Conservation (phyloP, 1,140 invertebrate genomes). For the Pollicipes pollicipes region DNA sequence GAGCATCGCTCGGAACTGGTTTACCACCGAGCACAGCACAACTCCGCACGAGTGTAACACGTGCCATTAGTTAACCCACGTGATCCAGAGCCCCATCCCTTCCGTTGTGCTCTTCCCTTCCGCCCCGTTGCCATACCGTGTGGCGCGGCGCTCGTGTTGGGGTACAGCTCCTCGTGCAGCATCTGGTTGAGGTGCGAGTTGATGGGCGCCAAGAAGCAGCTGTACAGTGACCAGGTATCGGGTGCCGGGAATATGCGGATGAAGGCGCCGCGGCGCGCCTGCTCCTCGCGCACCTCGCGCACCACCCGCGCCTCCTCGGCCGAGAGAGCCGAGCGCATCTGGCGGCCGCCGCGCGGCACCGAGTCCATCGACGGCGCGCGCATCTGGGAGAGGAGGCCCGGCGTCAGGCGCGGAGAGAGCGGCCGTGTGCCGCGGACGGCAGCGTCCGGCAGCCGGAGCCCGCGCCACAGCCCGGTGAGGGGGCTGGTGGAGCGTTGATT, state of each 20-base stretch:
- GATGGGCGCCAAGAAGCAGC: conserved; percentile 23
- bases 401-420: neutral
- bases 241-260: conserved; percentile 77
- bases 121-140: no score
- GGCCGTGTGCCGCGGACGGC: no score
- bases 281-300: conserved; percentile 57
- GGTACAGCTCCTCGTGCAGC: conserved; percentile 54
- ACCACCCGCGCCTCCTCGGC: conserved; percentile 63
- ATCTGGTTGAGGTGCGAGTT: conserved; percentile 61
- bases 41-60: no score
- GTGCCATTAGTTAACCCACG: no score
- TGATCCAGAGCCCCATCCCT: no score
- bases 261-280: conserved; percentile 66
- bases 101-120: neutral
- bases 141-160: conserved; percentile 27
- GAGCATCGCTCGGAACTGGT: no score
- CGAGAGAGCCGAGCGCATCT: conserved; percentile 28
- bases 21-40: no score
- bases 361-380: neutral
- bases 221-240: conserved; percentile 51
- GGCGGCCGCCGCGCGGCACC: conserved; percentile 25
- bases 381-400: neutral
- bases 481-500: no score
- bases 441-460: no score
- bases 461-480: no score